Evolutionary conservation across 2,113 vertebrate species (phyloP), one percentile per base, ranked within the genome.

Genomic region (Spermophilus dauricus): DNA sequence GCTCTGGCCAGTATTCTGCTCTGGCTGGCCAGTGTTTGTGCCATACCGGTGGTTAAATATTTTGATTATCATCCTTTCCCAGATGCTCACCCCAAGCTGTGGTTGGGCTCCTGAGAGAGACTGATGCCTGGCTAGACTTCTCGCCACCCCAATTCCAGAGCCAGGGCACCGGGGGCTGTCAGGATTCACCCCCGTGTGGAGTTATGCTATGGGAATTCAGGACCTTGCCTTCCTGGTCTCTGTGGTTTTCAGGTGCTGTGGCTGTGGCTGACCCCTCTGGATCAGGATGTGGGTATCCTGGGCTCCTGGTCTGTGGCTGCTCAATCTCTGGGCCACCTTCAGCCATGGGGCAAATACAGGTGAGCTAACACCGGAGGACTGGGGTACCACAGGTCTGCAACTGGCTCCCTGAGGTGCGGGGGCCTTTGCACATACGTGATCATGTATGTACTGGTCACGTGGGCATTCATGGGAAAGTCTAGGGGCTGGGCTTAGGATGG

Each of bases 271-370:
- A 76, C 58, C 28, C 45, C 89, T 84, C 37, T 58, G 90, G 84
- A 83, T 85, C 97, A 97, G 82, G 94, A 99, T 99, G 98, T 97
- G 95, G 97, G 95, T 61, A n/a, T 86, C 97, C 63, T 98, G 98
- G 98, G 91, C 96, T 82, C 94, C 98, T 0, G 80, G 39, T 0
- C 85, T 99, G 42, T 98, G 98, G 96, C 94, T 98, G 0, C 28
- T 78, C 0, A 86, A 97, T 63, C 69, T 99, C 32, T 0, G 98
- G 93, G 96, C 94, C 0, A 85, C 95, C 88, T 98, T 98, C 12
- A 58, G 80, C 63, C 97, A 97, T 80, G 97, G 58, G 17, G 77
- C 89, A 61, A 65, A 90, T 56, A 73, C 85, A 97, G 97, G 98
- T 98, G 86, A 98, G 98, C 70, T 87, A 84, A 97, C 83, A 42